Evolutionary conservation across 2,113 vertebrate species (phyloP).

Genomic region (Symphodus melops): DNA sequence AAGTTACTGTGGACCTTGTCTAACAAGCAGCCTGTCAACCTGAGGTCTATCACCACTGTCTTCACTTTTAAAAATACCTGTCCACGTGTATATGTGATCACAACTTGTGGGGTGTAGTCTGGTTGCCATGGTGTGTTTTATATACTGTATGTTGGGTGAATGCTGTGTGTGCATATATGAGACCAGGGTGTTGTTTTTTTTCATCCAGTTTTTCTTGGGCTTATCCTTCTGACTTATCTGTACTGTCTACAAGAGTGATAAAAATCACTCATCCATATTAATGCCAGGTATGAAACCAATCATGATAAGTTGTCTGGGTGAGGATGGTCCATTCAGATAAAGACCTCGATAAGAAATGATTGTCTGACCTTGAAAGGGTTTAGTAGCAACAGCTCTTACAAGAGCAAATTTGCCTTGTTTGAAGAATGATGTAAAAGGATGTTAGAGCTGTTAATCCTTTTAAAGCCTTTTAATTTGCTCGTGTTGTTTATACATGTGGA

Average conservation of each 20-base stretch:
- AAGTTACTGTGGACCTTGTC: too few relatives aligned
- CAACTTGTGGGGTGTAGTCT: too few relatives aligned
- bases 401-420: neutral
- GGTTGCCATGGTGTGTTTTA: too few relatives aligned
- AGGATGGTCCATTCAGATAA: conserved; percentile 2
- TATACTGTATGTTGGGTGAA: too few relatives aligned
- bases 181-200: too few relatives aligned
- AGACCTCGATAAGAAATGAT: neutral
- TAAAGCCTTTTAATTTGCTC: neutral
- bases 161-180: too few relatives aligned
- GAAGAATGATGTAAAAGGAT: conserved; percentile 5
- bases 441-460: neutral
- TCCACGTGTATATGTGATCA: too few relatives aligned
- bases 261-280: neutral
- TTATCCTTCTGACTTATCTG: neutral
- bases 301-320: neutral
- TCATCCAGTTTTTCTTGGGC: neutral
- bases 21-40: too few relatives aligned
- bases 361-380: conserved; percentile 1
- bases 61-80: too few relatives aligned
- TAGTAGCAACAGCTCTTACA: neutral
- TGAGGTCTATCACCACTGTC: too few relatives aligned
- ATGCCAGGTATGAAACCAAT: neutral
- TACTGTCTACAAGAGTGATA: neutral
- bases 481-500: neutral